These are phyloP conservation scores for Perca flavescens DNA, from an alignment of 2,113 vertebrate genomes.

Conservation along the genomic window DNA sequence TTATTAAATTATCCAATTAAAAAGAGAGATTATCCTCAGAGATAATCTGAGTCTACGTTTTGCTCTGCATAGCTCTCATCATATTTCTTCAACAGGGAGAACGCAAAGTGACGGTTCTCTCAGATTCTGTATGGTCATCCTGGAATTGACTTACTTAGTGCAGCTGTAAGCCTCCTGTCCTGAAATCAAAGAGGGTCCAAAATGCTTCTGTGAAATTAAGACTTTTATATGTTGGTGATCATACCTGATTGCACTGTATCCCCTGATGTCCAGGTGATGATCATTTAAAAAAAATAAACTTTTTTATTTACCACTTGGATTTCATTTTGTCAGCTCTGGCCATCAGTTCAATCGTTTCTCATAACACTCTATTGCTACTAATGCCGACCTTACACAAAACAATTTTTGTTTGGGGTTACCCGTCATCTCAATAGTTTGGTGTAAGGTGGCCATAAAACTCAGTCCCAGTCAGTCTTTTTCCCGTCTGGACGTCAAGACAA, in stretches of 20 bases:
- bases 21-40: slow-evolving; percentile 50
- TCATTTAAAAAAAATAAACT: background rate
- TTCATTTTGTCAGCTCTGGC: background rate
- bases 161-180: background rate
- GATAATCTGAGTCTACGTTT: slow-evolving; percentile 40
- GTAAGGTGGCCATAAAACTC: too few relatives aligned
- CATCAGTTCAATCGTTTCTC: background rate
- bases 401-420: too few relatives aligned
- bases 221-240: background rate
- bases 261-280: background rate
- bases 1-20: slow-evolving; percentile 60
- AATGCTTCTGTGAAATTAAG: background rate
- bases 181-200: background rate
- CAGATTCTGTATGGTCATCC: background rate
- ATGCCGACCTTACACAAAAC: too few relatives aligned
- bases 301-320: background rate
- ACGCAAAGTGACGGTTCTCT: slow-evolving; percentile 34
- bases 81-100: slow-evolving; percentile 25
- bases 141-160: background rate
- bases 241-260: background rate
- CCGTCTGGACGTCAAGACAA: too few relatives aligned
- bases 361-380: background rate
- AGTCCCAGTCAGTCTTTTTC: too few relatives aligned
- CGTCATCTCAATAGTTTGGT: too few relatives aligned
- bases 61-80: slow-evolving; percentile 8